These are phyloP conservation scores for Tursiops truncatus DNA, from an alignment of 2,113 vertebrate species.

Conservation along the genomic window DNA sequence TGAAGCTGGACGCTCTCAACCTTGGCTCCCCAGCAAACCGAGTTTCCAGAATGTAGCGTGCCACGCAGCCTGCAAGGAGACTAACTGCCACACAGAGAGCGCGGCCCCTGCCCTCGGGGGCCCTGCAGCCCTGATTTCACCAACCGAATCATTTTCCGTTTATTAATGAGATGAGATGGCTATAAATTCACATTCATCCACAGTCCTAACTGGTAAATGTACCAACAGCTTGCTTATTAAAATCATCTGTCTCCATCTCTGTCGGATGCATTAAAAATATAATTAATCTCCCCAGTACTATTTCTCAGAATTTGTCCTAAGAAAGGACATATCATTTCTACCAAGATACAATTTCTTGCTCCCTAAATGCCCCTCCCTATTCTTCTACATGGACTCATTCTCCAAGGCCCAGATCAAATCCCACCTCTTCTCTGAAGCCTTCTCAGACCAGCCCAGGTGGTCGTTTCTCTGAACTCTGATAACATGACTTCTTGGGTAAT, in stretches of 20 bases:
- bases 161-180: not conserved
- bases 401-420: not conserved
- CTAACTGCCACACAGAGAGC: fast-evolving
- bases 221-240: slow-evolving; percentile 40
- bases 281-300: slow-evolving; percentile 50
- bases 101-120: not conserved
- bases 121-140: not conserved
- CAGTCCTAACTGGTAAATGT: not conserved
- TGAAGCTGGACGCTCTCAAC: not conserved
- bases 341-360: not conserved
- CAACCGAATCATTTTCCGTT: not conserved
- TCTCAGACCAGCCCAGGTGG: not conserved
- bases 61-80: not conserved
- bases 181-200: slow-evolving; percentile 13
- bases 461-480: not conserved
- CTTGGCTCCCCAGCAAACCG: not conserved
- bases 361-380: not conserved
- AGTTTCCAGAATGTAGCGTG: not conserved
- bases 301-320: slow-evolving; percentile 49
- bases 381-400: not conserved
- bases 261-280: slow-evolving; percentile 48
- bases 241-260: slow-evolving; percentile 62
- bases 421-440: not conserved
- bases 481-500: not conserved
- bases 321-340: slow-evolving; percentile 42